Percentiles rank a stretch among this genome's conserved stretches.
Evolutionary conservation across 2,113 vertebrate genomes (phyloP).

Genomic region (Anoplopoma fimbria): DNA sequence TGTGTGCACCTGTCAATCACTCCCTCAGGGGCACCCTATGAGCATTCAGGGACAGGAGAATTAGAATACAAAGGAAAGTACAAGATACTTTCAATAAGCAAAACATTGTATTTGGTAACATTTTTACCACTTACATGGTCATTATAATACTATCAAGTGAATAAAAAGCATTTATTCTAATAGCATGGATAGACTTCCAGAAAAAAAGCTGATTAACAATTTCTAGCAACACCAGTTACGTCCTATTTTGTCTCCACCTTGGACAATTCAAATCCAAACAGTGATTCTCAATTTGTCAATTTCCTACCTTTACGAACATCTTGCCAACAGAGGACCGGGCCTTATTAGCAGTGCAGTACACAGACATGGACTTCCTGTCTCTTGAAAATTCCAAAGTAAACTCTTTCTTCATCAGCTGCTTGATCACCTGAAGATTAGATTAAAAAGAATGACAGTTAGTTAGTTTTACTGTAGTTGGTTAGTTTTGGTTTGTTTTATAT

Average conservation of each 20-base stretch:
- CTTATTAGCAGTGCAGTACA: constrained; percentile 97
- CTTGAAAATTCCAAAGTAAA: constrained; percentile 94
- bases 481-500: neutral
- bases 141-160: neutral
- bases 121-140: neutral
- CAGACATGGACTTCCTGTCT: constrained; percentile 98
- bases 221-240: neutral
- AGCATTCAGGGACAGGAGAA: constrained; percentile 4
- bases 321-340: constrained; percentile 92
- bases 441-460: neutral
- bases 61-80: neutral
- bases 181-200: neutral
- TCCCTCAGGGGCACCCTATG: constrained; percentile 95
- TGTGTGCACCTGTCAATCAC: constrained; percentile 97
- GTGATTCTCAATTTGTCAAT: neutral
- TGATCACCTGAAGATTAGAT: constrained; percentile 87
- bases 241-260: neutral
- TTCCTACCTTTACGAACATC: constrained; percentile 96
- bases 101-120: neutral
- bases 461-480: neutral
- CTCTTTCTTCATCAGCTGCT: constrained; percentile 95
- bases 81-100: neutral
- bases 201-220: neutral
- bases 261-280: neutral
- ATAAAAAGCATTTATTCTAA: neutral